Percentiles rank a stretch among this genome's conserved stretches.
Evolutionary conservation across 2,888 invertebrate species (phyloP).

Genomic region (Plagiodera versicolora): DNA sequence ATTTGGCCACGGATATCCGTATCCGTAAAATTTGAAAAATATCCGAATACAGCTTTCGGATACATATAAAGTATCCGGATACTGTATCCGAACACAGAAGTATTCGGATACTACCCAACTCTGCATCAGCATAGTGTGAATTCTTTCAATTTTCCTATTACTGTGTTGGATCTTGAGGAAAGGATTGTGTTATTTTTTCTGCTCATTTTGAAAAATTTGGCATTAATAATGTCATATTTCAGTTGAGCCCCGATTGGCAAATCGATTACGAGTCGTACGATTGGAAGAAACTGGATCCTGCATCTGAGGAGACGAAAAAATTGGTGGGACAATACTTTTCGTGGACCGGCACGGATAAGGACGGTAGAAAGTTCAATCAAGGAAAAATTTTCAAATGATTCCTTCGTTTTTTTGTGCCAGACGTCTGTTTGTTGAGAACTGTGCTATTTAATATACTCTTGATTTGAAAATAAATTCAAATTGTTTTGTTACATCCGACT

Average conservation of each 20-base stretch:
- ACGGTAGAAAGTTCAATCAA: slow-evolving; percentile 93
- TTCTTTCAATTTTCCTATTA: too few species aligned
- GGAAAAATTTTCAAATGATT: slow-evolving; percentile 96
- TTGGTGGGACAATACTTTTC: slow-evolving; percentile 87
- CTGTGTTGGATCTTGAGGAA: too few species aligned
- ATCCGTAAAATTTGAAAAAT: too few species aligned
- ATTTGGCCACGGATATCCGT: too few species aligned
- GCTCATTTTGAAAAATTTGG: neutral
- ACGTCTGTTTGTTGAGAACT: neutral
- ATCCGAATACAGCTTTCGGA: too few species aligned
- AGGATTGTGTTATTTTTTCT: too few species aligned
- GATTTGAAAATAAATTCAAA: neutral
- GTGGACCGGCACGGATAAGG: slow-evolving; percentile 84
- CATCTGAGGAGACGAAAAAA: slow-evolving; percentile 78
- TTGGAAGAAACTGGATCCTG: slow-evolving; percentile 92
- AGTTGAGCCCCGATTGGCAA: slow-evolving; percentile 91
- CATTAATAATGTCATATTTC: slow-evolving; percentile 41
- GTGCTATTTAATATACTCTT: slow-evolving; percentile 7
- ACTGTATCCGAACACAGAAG: too few species aligned
- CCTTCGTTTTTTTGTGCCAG: neutral
- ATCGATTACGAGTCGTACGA: slow-evolving; percentile 95
- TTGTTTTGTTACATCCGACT: slow-evolving; percentile 7
- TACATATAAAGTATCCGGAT: too few species aligned
- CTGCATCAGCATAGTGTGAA: too few species aligned
- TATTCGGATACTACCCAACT: too few species aligned